These are phyloP conservation scores for Otis tarda DNA, from an alignment of 2,113 vertebrate species.

Conservation along the genomic window DNA sequence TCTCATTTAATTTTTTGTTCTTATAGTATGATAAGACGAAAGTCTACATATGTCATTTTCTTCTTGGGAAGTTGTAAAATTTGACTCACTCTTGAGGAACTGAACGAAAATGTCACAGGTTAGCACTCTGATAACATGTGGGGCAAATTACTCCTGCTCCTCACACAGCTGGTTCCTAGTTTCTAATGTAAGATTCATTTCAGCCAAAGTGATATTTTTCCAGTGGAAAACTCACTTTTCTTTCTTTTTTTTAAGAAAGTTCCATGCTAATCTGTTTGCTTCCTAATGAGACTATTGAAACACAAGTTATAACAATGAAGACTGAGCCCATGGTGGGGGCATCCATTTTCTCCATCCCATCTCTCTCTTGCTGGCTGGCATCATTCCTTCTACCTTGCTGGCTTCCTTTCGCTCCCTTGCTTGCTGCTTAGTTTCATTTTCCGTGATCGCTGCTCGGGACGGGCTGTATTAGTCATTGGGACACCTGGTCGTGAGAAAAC, in stretches of 20 bases:
- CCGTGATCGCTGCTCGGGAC: no score
- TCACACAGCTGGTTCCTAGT: background rate
- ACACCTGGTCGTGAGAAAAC: no score
- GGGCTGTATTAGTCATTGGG: no score
- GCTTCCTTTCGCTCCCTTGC: background rate
- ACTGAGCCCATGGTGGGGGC: no score
- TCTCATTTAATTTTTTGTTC: background rate
- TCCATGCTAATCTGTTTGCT: background rate
- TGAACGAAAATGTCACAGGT: background rate
- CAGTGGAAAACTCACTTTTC: background rate
- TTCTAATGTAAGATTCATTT: background rate
- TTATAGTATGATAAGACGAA: background rate
- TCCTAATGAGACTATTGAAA: background rate
- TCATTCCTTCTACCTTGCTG: background rate
- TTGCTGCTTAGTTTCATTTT: no score
- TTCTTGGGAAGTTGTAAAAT: background rate
- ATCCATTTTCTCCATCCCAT: no score
- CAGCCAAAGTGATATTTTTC: background rate
- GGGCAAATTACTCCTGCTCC: background rate
- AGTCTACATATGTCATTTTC: background rate
- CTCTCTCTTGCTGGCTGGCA: no score
- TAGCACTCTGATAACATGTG: background rate
- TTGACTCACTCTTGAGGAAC: background rate
- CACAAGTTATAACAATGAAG: background rate
- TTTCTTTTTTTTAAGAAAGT: fast-evolving